Evolutionary conservation across 2,888 invertebrate genomes (phyloP), one percentile per base, ranked within the genome.

Genomic region (Pelosia muscerda): DNA sequence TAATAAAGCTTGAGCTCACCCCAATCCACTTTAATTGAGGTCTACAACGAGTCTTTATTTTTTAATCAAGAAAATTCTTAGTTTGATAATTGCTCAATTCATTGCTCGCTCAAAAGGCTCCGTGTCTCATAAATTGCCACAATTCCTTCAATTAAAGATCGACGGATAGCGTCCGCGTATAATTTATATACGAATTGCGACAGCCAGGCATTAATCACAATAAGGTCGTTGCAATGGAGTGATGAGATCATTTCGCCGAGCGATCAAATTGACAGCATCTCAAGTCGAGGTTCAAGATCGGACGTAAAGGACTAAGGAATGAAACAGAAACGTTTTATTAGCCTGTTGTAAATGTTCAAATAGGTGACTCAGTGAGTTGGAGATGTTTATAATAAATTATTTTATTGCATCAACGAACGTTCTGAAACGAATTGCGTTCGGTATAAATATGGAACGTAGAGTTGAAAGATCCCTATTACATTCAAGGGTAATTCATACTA

Each of bases 81-180:
- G 72, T 65, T 75, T 66, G 77, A 80, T 91, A 92, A 92, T 92
- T 91, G 86, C 92, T 92, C 88, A 92, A 92, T 92, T 90, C 88
- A 84, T 82, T 76, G 84, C 79, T 71, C 73, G 78, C 74, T 77
- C 81, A 77, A 82, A 81, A 85, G 75, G 73, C 78, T 83, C 78
- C 77, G 77, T 84, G 77, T 82, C 83, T 81, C 69, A 80, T 81
- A 85, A 88, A 89, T 90, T 88, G 91, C 86, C 84, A 85, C 91
- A 92, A 92, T 88, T 91, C 88, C 83, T 83, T 89, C 89, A 91
- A 93, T 93, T 92, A 88, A 77, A 84, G 89, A 91, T 92, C 88
- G 89, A 86, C 88, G 86, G 90, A 91, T 91, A 91, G 86, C 84
- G 89, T 85, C 83, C 82, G 78, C 73, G 77, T 83, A 84, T 89